Percentiles rank a stretch among this genome's conserved stretches.
phyloP scores from a whole-genome alignment of 2,797 vertebrate species.

The Sebastes taczanowskii region DNA sequence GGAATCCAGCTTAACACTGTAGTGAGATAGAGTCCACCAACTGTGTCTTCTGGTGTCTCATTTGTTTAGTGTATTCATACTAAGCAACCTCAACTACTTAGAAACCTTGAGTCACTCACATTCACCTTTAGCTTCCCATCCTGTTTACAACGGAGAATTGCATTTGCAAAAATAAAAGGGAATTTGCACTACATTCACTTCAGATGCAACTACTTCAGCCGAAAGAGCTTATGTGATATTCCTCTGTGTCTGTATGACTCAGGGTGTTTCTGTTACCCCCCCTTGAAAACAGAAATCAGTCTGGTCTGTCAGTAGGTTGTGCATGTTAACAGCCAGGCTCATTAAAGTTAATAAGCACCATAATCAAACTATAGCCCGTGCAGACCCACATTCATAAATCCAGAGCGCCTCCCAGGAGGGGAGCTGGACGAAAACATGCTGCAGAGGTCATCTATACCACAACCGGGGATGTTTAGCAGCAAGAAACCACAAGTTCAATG shows the following conservation, averaged over 20 bases:
- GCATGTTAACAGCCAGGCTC: constrained; percentile 36
- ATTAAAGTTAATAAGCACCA: constrained; percentile 51
- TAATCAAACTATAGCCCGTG: constrained; percentile 58
- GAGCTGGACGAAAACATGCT: background rate
- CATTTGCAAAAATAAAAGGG: too few species aligned
- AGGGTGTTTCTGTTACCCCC: background rate
- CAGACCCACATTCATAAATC: constrained; percentile 27
- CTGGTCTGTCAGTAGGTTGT: background rate
- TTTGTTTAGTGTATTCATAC: background rate
- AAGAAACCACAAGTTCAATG: background rate
- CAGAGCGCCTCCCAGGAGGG: constrained; percentile 35
- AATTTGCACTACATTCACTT: too few species aligned
- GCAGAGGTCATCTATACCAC: constrained; percentile 3
- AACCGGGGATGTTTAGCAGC: background rate
- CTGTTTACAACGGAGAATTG: background rate
- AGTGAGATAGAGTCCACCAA: background rate
- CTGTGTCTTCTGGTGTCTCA: background rate
- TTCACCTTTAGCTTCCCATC: too few species aligned
- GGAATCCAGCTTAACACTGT: too few species aligned
- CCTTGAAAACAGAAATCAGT: constrained; percentile 1
- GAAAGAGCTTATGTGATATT: background rate
- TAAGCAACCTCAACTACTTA: background rate
- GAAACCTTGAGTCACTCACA: background rate
- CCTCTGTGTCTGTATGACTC: background rate
- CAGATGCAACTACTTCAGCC: accelerated